Base-by-base conservation (phyloP, 2,888 invertebrate genomes). In the Uloborus plumipes region DNA sequence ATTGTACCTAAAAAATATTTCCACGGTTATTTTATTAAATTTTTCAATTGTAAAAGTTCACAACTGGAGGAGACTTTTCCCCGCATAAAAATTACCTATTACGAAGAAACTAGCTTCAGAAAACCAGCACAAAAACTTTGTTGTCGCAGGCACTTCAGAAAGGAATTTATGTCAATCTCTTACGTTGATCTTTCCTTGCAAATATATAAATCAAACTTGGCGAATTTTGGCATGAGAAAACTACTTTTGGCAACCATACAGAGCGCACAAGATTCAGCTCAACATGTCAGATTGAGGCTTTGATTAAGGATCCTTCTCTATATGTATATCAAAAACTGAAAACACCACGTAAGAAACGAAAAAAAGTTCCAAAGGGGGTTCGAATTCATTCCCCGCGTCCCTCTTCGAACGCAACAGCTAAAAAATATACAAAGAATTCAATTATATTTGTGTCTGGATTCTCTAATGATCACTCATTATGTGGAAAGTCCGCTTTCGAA, bases 381-480 rank as follows among this genome's bases (percentile, higher is more conserved):
- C 26, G 15, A 15, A 20, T 55, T n/a, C 55, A 55, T n/a, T n/a
- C 55, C 55, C 55, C 20, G n/a, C 55, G 18, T 15, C 20, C 55
- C n/a, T n/a, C 16, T 55, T 55, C 55, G 9, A 55, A 55, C 16
- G 20, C 55, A 55, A 55, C 20, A 55, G 14, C 47, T 47, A 65
- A 65, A 49, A 64, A 26, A 65, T 47, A 72, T 50, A 73, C 16
- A 67, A 71, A 66, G 66, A 59, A 66, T 79, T 79, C 79, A 72
- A 79, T 78, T 78, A 78, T 78, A 71, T 79, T 79, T 79, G 79
- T 79, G 79, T 79, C 79, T 59, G 71, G 64, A 51, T 79, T 59
- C 79, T 79, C 79, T 79, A 79, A 79, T 79, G 79, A 79, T 72
- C 72, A 31, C 72, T 79, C 79, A 79, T 79, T 79, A 79, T 66